These are phyloP conservation scores for Mus spicilegus DNA, from an alignment of 2,113 vertebrate species.

Conservation along the genomic window DNA sequence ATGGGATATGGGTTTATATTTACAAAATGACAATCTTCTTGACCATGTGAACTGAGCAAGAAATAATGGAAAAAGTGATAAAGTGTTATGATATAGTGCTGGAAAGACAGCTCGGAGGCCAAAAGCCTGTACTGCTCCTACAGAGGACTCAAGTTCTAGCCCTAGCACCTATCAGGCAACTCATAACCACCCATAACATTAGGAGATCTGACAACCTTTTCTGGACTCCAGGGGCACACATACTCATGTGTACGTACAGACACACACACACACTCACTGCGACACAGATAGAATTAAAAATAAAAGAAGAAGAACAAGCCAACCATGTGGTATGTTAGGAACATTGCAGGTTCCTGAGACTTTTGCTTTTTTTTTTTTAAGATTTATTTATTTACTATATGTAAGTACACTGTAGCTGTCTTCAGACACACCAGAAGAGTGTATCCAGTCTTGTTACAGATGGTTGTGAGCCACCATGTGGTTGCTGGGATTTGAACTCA, in stretches of 20 bases:
- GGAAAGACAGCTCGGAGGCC: not conserved
- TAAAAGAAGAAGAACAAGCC: not conserved
- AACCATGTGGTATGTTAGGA: not conserved
- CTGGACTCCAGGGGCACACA: not conserved
- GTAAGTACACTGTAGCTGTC: too few species aligned
- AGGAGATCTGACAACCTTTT: not conserved
- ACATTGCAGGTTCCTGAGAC: not conserved
- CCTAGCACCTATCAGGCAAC: not conserved
- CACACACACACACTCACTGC: not conserved
- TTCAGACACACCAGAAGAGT: too few species aligned
- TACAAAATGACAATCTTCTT: not conserved
- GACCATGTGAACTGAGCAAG: not conserved
- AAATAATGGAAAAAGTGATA: not conserved
- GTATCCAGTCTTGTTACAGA: too few species aligned
- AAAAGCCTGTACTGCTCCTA: not conserved
- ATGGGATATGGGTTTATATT: not conserved
- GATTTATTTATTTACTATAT: too few species aligned
- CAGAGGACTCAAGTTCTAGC: too few species aligned
- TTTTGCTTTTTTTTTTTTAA: not conserved
- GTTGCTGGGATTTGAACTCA: too few species aligned
- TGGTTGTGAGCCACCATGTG: too few species aligned
- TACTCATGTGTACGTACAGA: not conserved
- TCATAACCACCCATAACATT: not conserved
- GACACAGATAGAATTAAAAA: not conserved
- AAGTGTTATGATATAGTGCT: not conserved